phyloP scores from a whole-genome alignment of 2,797 vertebrate species.

The Sebastes minor region DNA sequence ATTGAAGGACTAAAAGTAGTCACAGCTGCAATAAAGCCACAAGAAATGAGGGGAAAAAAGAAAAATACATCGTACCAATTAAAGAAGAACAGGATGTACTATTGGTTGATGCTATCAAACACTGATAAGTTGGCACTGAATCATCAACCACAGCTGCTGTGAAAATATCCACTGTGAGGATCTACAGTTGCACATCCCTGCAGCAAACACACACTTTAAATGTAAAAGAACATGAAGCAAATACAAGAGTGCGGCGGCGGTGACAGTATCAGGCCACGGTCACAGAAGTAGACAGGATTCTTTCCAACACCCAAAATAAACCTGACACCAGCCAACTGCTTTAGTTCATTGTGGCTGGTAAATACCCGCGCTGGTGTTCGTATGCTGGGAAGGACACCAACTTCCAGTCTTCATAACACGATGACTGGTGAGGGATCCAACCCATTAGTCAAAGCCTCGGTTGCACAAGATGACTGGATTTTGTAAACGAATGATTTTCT shows the following conservation, averaged over 20 bases:
- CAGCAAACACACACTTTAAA: constrained; percentile 26
- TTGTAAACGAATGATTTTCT: background rate
- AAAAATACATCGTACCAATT: background rate
- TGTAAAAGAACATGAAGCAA: constrained; percentile 40
- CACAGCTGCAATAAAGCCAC: background rate
- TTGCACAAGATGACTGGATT: background rate
- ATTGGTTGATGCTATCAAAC: constrained; percentile 1
- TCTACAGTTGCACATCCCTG: constrained; percentile 13
- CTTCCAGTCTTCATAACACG: constrained; percentile 14
- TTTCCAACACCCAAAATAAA: constrained; percentile 75
- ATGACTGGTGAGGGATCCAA: background rate
- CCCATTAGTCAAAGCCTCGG: background rate
- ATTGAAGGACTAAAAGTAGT: background rate
- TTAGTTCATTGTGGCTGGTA: constrained; percentile 56
- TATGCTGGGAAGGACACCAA: constrained; percentile 14
- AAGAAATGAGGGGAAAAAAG: background rate
- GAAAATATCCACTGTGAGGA: constrained; percentile 7
- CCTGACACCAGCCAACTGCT: constrained; percentile 64
- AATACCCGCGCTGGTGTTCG: constrained; percentile 31
- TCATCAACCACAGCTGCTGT: constrained; percentile 8
- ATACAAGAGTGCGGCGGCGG: constrained; percentile 35
- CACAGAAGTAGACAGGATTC: constrained; percentile 69
- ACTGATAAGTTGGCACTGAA: constrained; percentile 10
- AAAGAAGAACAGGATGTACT: constrained; percentile 12
- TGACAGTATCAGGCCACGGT: constrained; percentile 69